Evolutionary conservation across 2,113 vertebrate genomes (phyloP).

Genomic region (Takifugu bimaculatus): DNA sequence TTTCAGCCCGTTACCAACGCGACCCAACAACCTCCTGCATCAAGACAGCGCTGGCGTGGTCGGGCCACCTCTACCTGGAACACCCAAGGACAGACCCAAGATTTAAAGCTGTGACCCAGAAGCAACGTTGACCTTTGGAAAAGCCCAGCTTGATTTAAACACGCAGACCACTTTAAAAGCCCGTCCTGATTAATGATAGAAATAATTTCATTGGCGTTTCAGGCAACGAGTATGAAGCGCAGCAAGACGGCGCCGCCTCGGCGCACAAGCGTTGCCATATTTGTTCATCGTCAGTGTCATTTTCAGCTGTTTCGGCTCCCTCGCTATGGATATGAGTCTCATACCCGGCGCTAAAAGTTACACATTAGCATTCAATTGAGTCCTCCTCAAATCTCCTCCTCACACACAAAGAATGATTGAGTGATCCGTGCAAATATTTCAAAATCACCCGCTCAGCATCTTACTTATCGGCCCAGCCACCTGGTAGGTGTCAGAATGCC

Average conservation of each 20-base stretch:
- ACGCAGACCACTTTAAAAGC: not conserved
- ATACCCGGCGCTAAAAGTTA: constrained; percentile 34
- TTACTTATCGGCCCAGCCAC: constrained; percentile 54
- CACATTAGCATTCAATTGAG: constrained; percentile 48
- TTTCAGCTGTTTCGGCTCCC: constrained; percentile 3
- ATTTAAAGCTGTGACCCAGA: too few relatives aligned
- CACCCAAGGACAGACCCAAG: too few relatives aligned
- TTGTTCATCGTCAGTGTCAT: constrained; percentile 9
- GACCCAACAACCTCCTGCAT: too few relatives aligned
- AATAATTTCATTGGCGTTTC: constrained; percentile 10
- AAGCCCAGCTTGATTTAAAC: not conserved
- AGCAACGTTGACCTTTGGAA: too few relatives aligned
- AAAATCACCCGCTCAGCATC: constrained; percentile 63
- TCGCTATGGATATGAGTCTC: constrained; percentile 18
- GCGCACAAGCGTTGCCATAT: constrained; percentile 16
- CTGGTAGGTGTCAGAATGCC: constrained; percentile 54
- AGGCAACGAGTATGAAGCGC: constrained; percentile 6
- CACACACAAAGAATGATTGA: constrained; percentile 45
- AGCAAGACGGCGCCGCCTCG: constrained; percentile 2
- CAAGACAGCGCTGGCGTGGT: too few relatives aligned
- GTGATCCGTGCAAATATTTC: constrained; percentile 49
- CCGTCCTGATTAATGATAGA: not conserved
- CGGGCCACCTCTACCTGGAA: too few relatives aligned
- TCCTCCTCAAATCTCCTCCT: constrained; percentile 39
- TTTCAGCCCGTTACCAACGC: too few relatives aligned